phyloP scores from a whole-genome alignment of 2,113 vertebrate species.

The Rafetus swinhoei region DNA sequence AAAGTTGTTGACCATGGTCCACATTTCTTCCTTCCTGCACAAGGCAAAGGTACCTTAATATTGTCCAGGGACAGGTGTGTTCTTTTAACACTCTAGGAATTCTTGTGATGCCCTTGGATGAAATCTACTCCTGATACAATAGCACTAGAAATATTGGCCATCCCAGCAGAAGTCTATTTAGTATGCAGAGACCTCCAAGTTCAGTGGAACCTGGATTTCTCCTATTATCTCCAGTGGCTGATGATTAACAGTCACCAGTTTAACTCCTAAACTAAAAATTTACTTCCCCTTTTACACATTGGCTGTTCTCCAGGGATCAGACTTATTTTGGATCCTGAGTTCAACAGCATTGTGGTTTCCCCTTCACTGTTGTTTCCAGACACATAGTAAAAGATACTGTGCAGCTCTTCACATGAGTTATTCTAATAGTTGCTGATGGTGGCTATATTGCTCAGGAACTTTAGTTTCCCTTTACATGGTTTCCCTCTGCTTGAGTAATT shows the following conservation, averaged over 20 bases:
- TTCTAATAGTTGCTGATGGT: background rate
- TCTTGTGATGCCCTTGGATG: background rate
- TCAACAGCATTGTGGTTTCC: background rate
- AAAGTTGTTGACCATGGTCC: no score
- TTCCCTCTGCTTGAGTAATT: background rate
- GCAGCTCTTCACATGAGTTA: background rate
- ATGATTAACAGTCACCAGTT: background rate
- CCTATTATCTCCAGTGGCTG: background rate
- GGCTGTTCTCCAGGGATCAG: background rate
- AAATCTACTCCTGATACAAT: background rate
- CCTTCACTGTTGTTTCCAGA: background rate
- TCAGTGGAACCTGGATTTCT: background rate
- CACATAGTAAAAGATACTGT: background rate
- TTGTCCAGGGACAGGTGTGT: background rate
- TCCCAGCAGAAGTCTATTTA: background rate
- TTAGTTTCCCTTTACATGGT: background rate
- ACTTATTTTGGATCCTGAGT: background rate
- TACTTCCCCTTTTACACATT: background rate
- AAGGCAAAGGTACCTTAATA: background rate
- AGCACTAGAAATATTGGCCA: background rate
- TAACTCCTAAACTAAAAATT: background rate
- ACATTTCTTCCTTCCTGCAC: no score
- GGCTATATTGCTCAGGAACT: background rate
- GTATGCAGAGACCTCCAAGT: background rate
- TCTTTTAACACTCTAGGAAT: background rate